Evolutionary conservation across 53 echinoderm and acorn worm species (phyloP), one percentile per base, ranked within the genome.

Genomic region (Stichopus horrens): DNA sequence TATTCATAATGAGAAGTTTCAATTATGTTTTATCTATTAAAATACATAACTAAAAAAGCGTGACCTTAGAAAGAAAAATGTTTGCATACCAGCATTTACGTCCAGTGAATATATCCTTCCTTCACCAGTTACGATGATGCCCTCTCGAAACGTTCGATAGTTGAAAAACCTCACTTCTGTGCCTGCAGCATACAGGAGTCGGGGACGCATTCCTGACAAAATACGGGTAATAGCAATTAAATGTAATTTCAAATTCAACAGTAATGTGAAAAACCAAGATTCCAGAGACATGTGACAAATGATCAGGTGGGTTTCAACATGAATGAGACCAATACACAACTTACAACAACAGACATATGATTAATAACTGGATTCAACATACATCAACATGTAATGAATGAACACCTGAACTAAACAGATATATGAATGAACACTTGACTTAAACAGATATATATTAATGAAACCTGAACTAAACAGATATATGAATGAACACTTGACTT

Each of bases 171-270:
- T 84, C 52, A 97, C 88, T 53, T 93, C 90, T 57, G 90, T 89
- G 18, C 95, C 97, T 74, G 95, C 91, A 21, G 91, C 90, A 58
- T 91, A 95, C 23, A 97, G 55, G 21, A 90, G 83, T 54, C 22
- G 54, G 7, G 91, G 90, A 22, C 88, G 88, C 7, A 37, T 9
- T n/a, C 92, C 96, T 96, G 80, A 0, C 0, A 53, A 16, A 14
- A 79, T 21, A 91, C 57, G 21, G 22, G 9, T 18, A 76, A n/a
- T 14, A 14, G 68, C 68, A 67, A 1, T 67, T 11, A 14, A 14
- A n/a, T 14, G n/a, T 67, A 11, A n/a, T n/a, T n/a, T 67, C 68
- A 67, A 14, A 11, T n/a, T n/a, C 11, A 67, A 67, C n/a, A 67
- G n/a, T 1, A 11, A 67, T 67, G 11, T 14, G 11, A 11, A 67